phyloP scores from a whole-genome alignment of 2,797 vertebrate species.

The Kryptopterus vitreolus region DNA sequence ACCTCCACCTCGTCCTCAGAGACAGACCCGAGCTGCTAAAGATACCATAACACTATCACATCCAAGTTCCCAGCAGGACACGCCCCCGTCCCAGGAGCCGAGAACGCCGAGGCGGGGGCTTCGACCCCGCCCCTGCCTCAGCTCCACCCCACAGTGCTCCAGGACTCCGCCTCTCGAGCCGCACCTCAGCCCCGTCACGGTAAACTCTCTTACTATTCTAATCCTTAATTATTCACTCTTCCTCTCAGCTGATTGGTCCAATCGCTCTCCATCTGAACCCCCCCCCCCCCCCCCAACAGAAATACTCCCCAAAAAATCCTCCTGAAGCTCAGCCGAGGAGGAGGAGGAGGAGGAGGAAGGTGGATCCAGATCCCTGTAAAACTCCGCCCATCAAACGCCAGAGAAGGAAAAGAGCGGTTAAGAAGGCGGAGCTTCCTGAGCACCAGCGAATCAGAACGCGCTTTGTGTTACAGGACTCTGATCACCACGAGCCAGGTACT shows the following conservation, averaged over 20 bases:
- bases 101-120: slow-evolving; percentile 14
- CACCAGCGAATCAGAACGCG: slow-evolving; percentile 53
- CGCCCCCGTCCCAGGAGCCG: background rate
- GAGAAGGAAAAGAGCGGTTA: slow-evolving; percentile 34
- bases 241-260: background rate
- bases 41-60: slow-evolving; percentile 13
- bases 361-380: background rate
- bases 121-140: background rate
- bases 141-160: slow-evolving; percentile 19
- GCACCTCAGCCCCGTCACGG: background rate
- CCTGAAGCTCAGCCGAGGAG: background rate
- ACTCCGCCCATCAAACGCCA: slow-evolving; percentile 28
- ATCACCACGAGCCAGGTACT: slow-evolving; percentile 60
- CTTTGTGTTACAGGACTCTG: slow-evolving; percentile 57
- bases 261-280: background rate
- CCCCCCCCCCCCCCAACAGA: background rate
- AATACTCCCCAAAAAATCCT: background rate
- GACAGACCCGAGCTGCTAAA: background rate
- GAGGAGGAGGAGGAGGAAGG: slow-evolving; percentile 8
- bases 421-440: background rate
- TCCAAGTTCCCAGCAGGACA: background rate
- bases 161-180: background rate
- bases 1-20: background rate
- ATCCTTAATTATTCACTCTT: background rate
- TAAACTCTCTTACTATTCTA: background rate